Percentiles rank a stretch among this genome's conserved stretches.
Evolutionary conservation across 2,113 vertebrate species (phyloP).

Genomic region (Sebastes schlegelii): DNA sequence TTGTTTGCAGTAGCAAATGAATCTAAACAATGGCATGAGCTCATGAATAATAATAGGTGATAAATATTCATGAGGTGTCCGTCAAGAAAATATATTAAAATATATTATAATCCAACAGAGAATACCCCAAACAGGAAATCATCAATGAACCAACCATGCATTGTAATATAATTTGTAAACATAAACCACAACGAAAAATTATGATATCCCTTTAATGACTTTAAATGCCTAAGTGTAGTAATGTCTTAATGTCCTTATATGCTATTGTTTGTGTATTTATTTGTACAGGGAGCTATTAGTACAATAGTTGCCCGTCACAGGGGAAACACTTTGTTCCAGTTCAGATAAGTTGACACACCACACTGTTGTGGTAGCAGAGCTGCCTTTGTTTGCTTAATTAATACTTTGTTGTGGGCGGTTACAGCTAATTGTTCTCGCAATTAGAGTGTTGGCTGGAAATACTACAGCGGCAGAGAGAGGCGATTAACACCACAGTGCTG

Average conservation of each 20-base stretch:
- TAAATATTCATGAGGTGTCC: background rate
- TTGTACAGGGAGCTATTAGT: background rate
- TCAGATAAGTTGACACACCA: slow-evolving; percentile 11
- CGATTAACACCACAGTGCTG: slow-evolving; percentile 45
- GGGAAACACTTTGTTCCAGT: slow-evolving; percentile 8
- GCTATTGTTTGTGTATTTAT: slow-evolving; percentile 4
- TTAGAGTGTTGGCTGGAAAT: slow-evolving; percentile 57
- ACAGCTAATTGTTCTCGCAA: slow-evolving; percentile 48
- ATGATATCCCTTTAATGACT: background rate
- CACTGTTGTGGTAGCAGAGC: slow-evolving; percentile 13
- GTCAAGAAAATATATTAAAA: background rate
- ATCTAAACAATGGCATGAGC: background rate
- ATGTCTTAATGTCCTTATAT: background rate
- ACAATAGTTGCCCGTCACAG: slow-evolving; percentile 1
- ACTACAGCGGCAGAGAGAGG: background rate
- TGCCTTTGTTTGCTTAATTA: slow-evolving; percentile 57
- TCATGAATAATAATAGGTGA: slow-evolving; percentile 21
- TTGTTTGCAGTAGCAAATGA: background rate
- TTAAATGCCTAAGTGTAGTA: background rate
- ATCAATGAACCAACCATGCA: background rate
- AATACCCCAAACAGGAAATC: background rate
- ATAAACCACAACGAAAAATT: background rate
- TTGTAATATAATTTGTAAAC: background rate
- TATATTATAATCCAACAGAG: background rate
- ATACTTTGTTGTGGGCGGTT: slow-evolving; percentile 54